phyloP scores from a whole-genome alignment of 1,140 invertebrate genomes.

The Dryas iulia region DNA sequence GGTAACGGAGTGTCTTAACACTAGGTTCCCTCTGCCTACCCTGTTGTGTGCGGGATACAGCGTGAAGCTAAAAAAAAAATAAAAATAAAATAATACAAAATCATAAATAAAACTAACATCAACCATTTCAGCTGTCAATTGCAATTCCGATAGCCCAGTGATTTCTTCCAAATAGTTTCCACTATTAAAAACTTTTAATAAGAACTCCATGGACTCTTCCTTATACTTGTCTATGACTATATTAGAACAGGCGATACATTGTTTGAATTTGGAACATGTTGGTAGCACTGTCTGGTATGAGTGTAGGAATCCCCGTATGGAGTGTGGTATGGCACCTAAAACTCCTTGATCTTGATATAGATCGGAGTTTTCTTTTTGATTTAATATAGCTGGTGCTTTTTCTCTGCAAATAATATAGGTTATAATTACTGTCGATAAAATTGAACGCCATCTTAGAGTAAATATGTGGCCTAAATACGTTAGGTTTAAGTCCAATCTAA shows the following conservation, averaged over 20 bases:
- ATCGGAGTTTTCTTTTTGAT: constrained; percentile 55
- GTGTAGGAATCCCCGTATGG: constrained; percentile 94
- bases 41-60: too few relatives aligned
- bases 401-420: constrained; percentile 67
- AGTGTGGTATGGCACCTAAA: constrained; percentile 95
- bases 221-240: constrained; percentile 85
- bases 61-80: background rate
- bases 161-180: constrained; percentile 93
- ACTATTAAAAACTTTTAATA: constrained; percentile 92
- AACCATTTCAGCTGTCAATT: constrained; percentile 83
- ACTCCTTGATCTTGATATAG: constrained; percentile 80
- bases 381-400: constrained; percentile 83
- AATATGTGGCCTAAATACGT: too few relatives aligned
- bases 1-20: too few relatives aligned
- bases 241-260: constrained; percentile 95
- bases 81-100: background rate
- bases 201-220: constrained; percentile 87
- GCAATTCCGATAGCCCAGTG: constrained; percentile 90
- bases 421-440: too few relatives aligned
- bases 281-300: constrained; percentile 90
- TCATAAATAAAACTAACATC: constrained; percentile 77
- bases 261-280: constrained; percentile 90
- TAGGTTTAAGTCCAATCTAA: too few relatives aligned
- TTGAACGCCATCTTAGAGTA: too few relatives aligned
- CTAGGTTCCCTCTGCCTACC: too few relatives aligned